Evolutionary conservation across 2,113 vertebrate genomes (phyloP).

Genomic region (Tinamus guttatus): DNA sequence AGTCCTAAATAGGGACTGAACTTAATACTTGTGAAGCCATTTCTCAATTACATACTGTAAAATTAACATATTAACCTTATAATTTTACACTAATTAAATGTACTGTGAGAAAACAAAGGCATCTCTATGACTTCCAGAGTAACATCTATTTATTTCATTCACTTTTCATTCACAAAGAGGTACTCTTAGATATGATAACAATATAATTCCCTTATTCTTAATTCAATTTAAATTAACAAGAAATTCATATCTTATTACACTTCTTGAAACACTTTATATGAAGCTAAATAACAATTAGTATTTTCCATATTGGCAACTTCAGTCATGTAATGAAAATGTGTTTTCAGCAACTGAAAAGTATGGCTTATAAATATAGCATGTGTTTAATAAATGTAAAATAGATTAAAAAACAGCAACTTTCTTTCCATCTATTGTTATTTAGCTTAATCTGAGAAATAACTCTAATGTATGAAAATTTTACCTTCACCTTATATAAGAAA

Average conservation of each 20-base stretch:
- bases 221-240: not conserved
- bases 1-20: not conserved
- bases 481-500: not conserved
- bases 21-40: not conserved
- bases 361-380: not conserved
- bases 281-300: not conserved
- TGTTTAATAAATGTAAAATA: not conserved
- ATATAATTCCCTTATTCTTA: not conserved
- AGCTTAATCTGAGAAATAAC: not conserved
- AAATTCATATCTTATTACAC: not conserved
- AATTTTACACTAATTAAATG: not conserved
- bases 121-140: not conserved
- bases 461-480: not conserved
- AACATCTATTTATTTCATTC: not conserved
- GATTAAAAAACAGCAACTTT: not conserved
- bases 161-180: not conserved
- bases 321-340: not conserved
- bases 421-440: not conserved
- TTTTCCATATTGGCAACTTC: not conserved
- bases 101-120: not conserved
- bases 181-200: not conserved
- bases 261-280: not conserved
- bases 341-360: not conserved
- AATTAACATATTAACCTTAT: rapidly evolving
- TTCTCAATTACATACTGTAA: not conserved